phyloP scores from a whole-genome alignment of 2,888 invertebrate genomes.

The Microctonus hyperodae region DNA sequence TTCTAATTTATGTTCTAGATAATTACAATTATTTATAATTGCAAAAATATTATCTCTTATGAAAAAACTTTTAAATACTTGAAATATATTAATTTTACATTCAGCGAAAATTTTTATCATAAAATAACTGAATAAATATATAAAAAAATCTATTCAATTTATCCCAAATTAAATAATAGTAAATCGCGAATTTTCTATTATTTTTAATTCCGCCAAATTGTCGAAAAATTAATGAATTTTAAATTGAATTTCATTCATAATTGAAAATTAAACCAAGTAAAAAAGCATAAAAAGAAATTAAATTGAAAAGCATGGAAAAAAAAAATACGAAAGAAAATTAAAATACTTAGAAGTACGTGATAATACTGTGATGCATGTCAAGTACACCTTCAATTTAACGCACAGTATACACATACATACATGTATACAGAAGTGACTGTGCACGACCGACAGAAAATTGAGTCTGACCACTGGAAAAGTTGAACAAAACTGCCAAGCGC shows the following conservation, averaged over 20 bases:
- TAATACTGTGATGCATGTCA: no score
- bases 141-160: no score
- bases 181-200: no score
- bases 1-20: no score
- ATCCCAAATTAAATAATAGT: no score
- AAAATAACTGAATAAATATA: no score
- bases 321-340: neutral
- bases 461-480: conserved; percentile 25
- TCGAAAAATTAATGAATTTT: neutral
- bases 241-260: neutral
- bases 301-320: neutral
- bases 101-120: no score
- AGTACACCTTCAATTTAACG: neutral
- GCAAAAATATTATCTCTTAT: no score
- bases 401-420: neutral
- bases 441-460: conserved; percentile 20
- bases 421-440: neutral
- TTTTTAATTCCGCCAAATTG: neutral
- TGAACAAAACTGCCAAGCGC: conserved; percentile 2
- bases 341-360: no score
- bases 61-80: no score
- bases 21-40: no score
- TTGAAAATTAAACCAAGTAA: neutral
- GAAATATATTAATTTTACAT: neutral
- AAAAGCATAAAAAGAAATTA: neutral